These are phyloP conservation scores for Lymantria dispar DNA, from an alignment of 2,888 invertebrate genomes.

Conservation along the genomic window DNA sequence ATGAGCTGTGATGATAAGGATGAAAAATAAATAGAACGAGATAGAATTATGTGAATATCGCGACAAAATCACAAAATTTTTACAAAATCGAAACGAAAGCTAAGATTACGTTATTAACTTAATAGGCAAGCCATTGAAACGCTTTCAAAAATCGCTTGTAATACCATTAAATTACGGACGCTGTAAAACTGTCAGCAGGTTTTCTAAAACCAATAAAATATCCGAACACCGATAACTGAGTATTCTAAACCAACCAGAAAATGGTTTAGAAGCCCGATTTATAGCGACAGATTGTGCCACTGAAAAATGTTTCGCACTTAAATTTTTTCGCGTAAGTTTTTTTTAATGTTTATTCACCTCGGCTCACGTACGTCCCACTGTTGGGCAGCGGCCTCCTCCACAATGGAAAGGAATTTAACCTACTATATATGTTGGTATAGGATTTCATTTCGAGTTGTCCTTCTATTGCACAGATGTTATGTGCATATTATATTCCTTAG, in stretches of 20 bases:
- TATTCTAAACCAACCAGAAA: conserved; percentile 18
- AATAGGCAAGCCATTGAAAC: neutral
- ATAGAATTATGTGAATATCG: too few relatives aligned
- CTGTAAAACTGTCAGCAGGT: conserved; percentile 28
- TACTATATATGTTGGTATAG: too few relatives aligned
- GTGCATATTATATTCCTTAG: too few relatives aligned
- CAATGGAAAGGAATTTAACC: too few relatives aligned
- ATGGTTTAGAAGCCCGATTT: conserved; percentile 24
- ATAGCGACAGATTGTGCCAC: conserved; percentile 7
- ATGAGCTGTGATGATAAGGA: too few relatives aligned
- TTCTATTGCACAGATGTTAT: too few relatives aligned
- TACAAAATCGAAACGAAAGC: neutral
- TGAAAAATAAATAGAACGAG: too few relatives aligned
- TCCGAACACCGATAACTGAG: conserved; percentile 23
- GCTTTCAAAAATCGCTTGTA: neutral
- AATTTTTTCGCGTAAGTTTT: neutral
- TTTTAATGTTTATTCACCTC: conserved; percentile 4
- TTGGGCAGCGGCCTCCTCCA: too few relatives aligned
- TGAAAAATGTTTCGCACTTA: conserved; percentile 12
- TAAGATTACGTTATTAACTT: neutral
- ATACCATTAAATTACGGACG: conserved; percentile 1
- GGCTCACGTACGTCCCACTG: too few relatives aligned
- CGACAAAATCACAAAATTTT: neutral
- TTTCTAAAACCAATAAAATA: conserved; percentile 29
- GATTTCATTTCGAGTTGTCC: too few relatives aligned